A percentile compares a stretch with the other conserved stretches of the same genome.
Conservation (phyloP, 2,797 vertebrate species). For the Pachyuromys duprasi region DNA sequence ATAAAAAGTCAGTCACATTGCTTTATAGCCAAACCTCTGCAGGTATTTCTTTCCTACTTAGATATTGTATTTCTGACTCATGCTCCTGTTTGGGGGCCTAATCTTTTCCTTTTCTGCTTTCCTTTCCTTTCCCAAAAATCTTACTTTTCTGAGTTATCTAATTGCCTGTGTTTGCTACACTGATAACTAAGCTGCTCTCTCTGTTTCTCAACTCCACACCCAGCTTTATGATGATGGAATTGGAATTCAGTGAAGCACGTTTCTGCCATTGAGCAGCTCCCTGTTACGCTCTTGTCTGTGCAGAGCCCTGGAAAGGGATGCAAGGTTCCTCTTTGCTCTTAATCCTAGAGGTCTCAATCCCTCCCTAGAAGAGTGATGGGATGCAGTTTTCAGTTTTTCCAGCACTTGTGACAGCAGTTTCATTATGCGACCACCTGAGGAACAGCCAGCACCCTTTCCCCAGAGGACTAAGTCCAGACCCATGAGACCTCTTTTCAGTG, state of each 20-base stretch:
- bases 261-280: conserved; percentile 14
- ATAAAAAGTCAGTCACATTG: conserved; percentile 55
- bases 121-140: conserved; percentile 30
- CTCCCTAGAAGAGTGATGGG: background rate
- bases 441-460: background rate
- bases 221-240: conserved; percentile 22
- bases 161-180: conserved; percentile 24
- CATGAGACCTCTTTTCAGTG: background rate
- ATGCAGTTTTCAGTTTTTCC: conserved; percentile 34
- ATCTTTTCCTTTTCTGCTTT: background rate
- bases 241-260: background rate
- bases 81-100: background rate
- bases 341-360: background rate
- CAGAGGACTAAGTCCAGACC: background rate
- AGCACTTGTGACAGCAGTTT: background rate
- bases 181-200: conserved; percentile 24
- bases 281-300: background rate
- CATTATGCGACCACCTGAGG: background rate
- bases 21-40: conserved; percentile 56
- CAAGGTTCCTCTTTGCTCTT: background rate
- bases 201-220: background rate
- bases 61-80: conserved; percentile 10
- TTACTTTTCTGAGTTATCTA: conserved; percentile 40
- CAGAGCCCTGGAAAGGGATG: background rate
- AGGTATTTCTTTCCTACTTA: conserved; percentile 60